Evolutionary conservation across 2,797 vertebrate genomes (phyloP), one percentile per base, ranked within the genome.

Genomic region (Molossus alvarezi): DNA sequence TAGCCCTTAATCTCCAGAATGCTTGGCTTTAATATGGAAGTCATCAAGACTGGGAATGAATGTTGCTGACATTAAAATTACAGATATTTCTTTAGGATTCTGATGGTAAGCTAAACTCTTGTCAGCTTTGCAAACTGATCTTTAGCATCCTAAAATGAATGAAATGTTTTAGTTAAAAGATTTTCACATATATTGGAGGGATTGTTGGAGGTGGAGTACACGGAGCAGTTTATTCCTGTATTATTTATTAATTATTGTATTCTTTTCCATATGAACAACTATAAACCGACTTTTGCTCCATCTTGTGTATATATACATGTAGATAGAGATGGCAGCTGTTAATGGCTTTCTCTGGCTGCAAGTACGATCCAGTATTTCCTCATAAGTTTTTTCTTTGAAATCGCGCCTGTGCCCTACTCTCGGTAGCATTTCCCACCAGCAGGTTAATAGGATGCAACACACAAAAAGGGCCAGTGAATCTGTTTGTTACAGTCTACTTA

Each of bases 401-500:
- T 94, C 82, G 71, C 4, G 41, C 67, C 76, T 48, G 87, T 51
- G 53, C 84, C 95, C 98, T 95, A 96, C 91, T 72, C 88, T 96
- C 97, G 96, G 96, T 75, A 97, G 53, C 21, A 23, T 97, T 98
- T 98, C 92, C 88, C 96, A 97, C 76, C 21, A 96, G 95, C 90
- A 96, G 13, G 90, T 97, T 98, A 98, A 98, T 97, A 98, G 97
- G 90, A 98, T 97, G 83, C 95, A 98, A 83, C 76, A 79, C 62
- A 96, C 84, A 98, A 96, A 98, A 98, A 98, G 84, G 91, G 86
- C 94, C 96, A 97, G 84, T 96, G 96, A 98, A 98, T 98, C 98
- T 98, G 97, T 98, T 98, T 98, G 98, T 97, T 98, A 97, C 95
- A 98, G 92, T 98, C 98, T 98, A 97, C 96, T 98, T 97, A 97